phyloP scores from a whole-genome alignment of 2,113 vertebrate species.

The Leptobrachium ailaonicum region DNA sequence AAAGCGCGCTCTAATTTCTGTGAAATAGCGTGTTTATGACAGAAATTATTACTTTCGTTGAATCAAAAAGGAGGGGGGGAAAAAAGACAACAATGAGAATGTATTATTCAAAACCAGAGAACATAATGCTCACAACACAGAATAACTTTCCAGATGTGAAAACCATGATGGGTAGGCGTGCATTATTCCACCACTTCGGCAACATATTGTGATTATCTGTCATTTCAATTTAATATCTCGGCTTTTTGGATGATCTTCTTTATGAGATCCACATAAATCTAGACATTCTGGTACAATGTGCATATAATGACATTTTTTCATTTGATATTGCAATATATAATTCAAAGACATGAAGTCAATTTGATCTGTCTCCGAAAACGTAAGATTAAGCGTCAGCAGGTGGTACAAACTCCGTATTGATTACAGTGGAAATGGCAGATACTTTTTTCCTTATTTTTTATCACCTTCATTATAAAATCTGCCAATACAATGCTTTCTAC shows the following conservation, averaged over 20 bases:
- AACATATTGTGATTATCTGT: slow-evolving; percentile 15
- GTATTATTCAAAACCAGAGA: no score
- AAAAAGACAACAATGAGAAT: no score
- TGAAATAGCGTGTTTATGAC: no score
- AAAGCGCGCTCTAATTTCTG: no score
- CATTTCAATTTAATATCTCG: slow-evolving; percentile 23
- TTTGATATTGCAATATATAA: slow-evolving; percentile 29
- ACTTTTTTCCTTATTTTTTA: slow-evolving; percentile 3
- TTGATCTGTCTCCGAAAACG: slow-evolving; percentile 30
- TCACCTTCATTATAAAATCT: slow-evolving; percentile 8
- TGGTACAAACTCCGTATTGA: slow-evolving; percentile 25
- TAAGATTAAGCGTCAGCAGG: slow-evolving; percentile 39
- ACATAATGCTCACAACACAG: no score
- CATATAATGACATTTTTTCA: slow-evolving; percentile 36
- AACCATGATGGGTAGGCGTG: not conserved
- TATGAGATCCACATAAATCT: slow-evolving; percentile 12
- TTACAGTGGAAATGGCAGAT: slow-evolving; percentile 6
- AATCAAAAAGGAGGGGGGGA: no score
- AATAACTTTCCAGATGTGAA: not conserved
- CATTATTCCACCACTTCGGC: not conserved
- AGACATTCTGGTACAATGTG: not conserved
- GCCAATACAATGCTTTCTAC: slow-evolving; percentile 8
- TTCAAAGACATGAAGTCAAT: slow-evolving; percentile 17
- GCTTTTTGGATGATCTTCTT: slow-evolving; percentile 24
- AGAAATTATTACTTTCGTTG: no score